Base-by-base conservation (phyloP, 2,113 vertebrate species). In the Vulpes vulpes region DNA sequence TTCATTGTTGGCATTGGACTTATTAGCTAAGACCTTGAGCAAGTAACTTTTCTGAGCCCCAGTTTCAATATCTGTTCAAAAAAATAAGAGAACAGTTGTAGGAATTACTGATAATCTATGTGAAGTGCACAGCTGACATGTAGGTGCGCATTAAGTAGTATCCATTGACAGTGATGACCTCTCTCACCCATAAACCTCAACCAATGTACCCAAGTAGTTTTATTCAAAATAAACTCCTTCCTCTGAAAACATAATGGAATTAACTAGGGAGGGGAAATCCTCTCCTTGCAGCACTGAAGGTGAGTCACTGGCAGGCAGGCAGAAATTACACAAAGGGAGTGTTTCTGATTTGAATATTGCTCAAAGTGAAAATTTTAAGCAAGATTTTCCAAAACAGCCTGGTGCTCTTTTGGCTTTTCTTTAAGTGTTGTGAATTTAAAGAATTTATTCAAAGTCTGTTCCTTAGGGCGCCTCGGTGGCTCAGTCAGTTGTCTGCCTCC, bases 31-130 rank as follows among this genome's bases (percentile, higher is more conserved):
- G 15, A 69, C 10, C 2, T 38, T 67, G 16, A 79, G 38, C 17
- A 84, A 91, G 35, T 67, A 93, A 78, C 49, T 80, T 84, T 90
- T 93, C 71, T 64, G 73, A 81, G 30, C 30, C 69, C 90, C 25
- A 11, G 1, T 94, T 96, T 86, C 81, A 83, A 23, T 38, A 80
- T 86, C 12, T 15, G 4, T 69, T 74, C 23, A 59, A 92, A 71
- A 79, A 30, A 32, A 53, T 43, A 43, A 43, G 43, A 73, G 51
- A 84, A 35, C 5, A 30, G 19, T 51, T 80, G 4, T 62, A n/a
- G 32, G 6, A 89, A 94, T 65, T 92, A 53, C 49, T 80, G 32
- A 78, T n/a, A 60, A n/a, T 5, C 62, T 35, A 43, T 30, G 4
- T 35, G 11, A 84, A 62, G 76, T 43, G 43, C 27, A 92, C 15